Evolutionary conservation across 2,888 invertebrate genomes (phyloP).

Genomic region (Argyresthia goedartella): DNA sequence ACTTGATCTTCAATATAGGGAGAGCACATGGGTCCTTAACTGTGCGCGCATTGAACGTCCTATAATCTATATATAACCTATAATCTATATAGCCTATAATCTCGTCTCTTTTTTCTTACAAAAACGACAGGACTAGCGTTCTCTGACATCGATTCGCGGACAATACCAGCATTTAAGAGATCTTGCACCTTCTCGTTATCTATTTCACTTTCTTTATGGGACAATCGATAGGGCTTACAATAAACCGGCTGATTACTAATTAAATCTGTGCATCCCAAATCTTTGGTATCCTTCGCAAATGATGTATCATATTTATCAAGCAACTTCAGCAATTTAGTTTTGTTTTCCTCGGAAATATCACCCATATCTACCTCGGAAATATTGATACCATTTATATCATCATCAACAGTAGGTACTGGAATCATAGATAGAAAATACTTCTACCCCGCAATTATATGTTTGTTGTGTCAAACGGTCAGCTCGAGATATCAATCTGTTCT

Average conservation of each 20-base stretch:
- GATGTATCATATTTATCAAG: no score
- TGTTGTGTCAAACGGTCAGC: no score
- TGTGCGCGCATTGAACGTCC: constrained; percentile 13
- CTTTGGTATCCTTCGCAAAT: no score
- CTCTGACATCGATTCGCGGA: constrained; percentile 15
- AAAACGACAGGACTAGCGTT: constrained; percentile 18
- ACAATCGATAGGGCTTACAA: constrained; percentile 11
- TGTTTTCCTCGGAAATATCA: no score
- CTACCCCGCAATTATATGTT: no score
- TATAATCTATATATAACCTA: constrained; percentile 20
- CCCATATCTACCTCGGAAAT: no score
- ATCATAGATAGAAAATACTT: no score
- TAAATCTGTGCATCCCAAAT: no score
- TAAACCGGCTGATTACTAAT: constrained; percentile 6
- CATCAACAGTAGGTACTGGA: no score
- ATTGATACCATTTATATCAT: no score
- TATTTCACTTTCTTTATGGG: constrained; percentile 13
- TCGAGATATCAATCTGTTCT: no score
- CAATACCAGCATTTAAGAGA: constrained; percentile 17
- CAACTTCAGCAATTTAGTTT: no score
- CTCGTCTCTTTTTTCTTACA: constrained; percentile 18
- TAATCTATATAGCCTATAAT: constrained; percentile 16
- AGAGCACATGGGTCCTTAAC: constrained; percentile 5
- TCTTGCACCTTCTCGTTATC: constrained; percentile 12
- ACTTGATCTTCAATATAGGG: constrained; percentile 8